Evolutionary conservation across 2,888 invertebrate genomes (phyloP).

Genomic region (Sceliomorpha sp.): DNA sequence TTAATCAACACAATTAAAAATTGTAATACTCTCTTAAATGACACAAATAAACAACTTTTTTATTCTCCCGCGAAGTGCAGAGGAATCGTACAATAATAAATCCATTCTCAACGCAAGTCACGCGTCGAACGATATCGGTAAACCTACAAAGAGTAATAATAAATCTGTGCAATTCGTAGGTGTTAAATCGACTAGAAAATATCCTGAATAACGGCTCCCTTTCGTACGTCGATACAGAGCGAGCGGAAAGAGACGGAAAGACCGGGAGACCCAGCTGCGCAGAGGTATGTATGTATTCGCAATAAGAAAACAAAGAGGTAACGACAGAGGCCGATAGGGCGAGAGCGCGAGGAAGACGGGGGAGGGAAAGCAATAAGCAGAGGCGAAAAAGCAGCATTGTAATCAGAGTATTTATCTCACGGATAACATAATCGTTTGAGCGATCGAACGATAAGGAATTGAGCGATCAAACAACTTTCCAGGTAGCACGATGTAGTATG

Average conservation of each 20-base stretch:
- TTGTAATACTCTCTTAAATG: no score
- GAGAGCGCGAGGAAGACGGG: conserved; percentile 12
- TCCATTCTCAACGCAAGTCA: no score
- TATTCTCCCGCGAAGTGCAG: no score
- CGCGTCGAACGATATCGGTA: no score
- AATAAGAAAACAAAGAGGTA: conserved; percentile 3
- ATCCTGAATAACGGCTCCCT: conserved; percentile 7
- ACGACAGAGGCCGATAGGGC: no score
- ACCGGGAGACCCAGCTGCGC: neutral
- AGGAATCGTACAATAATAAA: no score
- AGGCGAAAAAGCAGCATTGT: conserved; percentile 36
- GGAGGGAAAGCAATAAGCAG: conserved; percentile 10
- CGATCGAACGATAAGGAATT: conserved; percentile 47
- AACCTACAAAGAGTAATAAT: conserved; percentile 1
- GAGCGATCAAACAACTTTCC: conserved; percentile 32
- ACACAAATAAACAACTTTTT: no score
- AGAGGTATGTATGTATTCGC: neutral
- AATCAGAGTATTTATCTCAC: conserved; percentile 38
- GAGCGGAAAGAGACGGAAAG: neutral
- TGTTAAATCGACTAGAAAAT: conserved; percentile 24
- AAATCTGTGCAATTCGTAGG: neutral
- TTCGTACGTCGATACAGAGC: neutral
- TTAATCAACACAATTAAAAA: no score
- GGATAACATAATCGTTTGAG: conserved; percentile 35
- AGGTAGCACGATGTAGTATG: conserved; percentile 22